Evolutionary conservation across 92 coral and sea anemone species (phyloP), one percentile per base, ranked within the genome.

Genomic region (Nematostella vectensis): DNA sequence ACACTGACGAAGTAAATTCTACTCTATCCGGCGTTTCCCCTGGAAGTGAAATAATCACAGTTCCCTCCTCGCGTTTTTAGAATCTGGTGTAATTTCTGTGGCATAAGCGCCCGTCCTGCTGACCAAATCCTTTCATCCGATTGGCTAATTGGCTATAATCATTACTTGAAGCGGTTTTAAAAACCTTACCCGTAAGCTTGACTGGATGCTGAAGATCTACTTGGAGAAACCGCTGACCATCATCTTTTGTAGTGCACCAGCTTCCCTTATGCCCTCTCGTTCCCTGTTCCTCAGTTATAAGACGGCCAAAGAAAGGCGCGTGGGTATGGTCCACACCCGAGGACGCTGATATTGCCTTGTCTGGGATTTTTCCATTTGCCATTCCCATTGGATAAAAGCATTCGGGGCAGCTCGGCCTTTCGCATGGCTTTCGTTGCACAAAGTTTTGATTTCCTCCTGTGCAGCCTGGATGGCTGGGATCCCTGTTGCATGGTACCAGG

Each of bases 351-450:
- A 88, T 71, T 54, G 75, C 80, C 47, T 56, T 59, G 48, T 83
- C 94, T 56, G 76, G 38, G 31, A 80, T 67, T 18, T 80, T 52
- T 12, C 91, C 91, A 40, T 57, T 71, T 23, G 94, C 72, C 69
- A 79, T 83, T 6, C 96, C 94, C 83, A 93, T 81, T 0, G 96
- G 84, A 6, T 80, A 44, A 56, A 93, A 93, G 52, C 99, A 93
- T 28, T 77, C 99, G 63, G 99, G 96, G 29, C 99, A 93, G 29
- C 96, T 76, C 39, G 99, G 99, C 45, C 70, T 77, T 47, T 75
- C 71, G 39, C 99, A 93, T 12, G 88, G 88, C 19, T 74, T 70
- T 47, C 83, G 76, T 36, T 93, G 87, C 18, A 74, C 68, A 55
- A 56, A 68, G 17, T 71, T 59, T 47, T 81, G 76, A 48, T 71